Base-by-base conservation (phyloP, 2,113 vertebrate genomes). In the Onychorhynchus coronatus region DNA sequence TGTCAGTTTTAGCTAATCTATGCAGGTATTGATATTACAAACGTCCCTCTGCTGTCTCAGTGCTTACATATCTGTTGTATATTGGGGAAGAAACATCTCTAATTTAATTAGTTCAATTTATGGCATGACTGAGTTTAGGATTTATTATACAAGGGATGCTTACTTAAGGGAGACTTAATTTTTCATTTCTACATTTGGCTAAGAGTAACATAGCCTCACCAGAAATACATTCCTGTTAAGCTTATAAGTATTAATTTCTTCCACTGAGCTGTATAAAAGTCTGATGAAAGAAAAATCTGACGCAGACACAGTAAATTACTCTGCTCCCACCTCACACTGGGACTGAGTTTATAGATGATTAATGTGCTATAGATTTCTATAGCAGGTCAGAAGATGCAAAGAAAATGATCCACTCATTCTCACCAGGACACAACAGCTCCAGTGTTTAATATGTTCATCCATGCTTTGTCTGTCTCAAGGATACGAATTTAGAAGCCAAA, bases 161-260 rank as follows among this genome's bases (percentile, higher is more conserved):
- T 96, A 76, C 92, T 97, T 98, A 98, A 97, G 96, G 96, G 93
- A 86, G 75, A 77, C 89, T 97, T 98, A 96, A 97, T 97, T 97
- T 95, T 95, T 97, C 83, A 96, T 96, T 97, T 95, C 95, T 88
- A 72, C 74, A 58, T 97, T 95, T 97, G 95, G 39, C 73, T 83
- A 91, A 95, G 76, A 91, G 88, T 91, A 92, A 83, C 62, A 5
- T 87, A 74, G 82, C 86, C 94, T 97, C 72, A 95, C 63, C 85
- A 97, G 85, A 94, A 97, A 93, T 93, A 94, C 79, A 84, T 95
- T 97, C 80, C 81, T 66, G 33, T 89, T 76, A 81, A 93, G 86
- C 75, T 76, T 81, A 63, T 89, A 95, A 85, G 91, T 96, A 95
- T 67, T 91, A 88, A 78, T 81, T 98, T 97, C 91, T 97, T 90